Evolutionary conservation across 92 coral and sea anemone genomes (phyloP), one percentile per base, ranked within the genome.

Genomic region (Zoanthus sociatus): DNA sequence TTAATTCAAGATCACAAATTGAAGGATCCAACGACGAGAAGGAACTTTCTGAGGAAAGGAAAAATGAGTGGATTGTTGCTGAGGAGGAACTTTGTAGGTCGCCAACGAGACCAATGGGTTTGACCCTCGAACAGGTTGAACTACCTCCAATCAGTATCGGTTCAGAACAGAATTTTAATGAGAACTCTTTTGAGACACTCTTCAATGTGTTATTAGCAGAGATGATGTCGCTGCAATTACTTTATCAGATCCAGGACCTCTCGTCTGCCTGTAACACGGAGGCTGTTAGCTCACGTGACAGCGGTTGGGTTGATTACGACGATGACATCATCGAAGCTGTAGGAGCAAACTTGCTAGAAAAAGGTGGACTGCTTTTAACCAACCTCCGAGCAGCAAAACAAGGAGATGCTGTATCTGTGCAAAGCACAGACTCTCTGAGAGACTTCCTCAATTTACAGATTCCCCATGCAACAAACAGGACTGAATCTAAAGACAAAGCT

Each of bases 211-310:
- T 95, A 30, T 88, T 95, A 12, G 98, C 98, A 21, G 98, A 95
- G 89, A 95, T 95, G 26, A 95, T 95, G 98, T 95, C 98, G 61
- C 92, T 95, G 7, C 98, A 95, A 78, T 64, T 95, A 73, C 87
- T 95, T 47, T 95, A 95, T 84, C 98, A 95, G 78, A 95, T 95
- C 93, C 98, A 95, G 82, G 98, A 93, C 74, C 90, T 95, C 64
- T 94, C 98, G 5, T 94, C 90, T 46, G 95, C 95, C 10, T 95
- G 96, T 71, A 87, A 84, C 82, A 85, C 74, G 7, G 93, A 87
- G 51, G 79, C 93, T 20, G 89, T 88, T 15, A 79, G 89, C 77
- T 91, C 98, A 76, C 95, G 96, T 76, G 98, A 95, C 93, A 93
- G 98, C 58, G 96, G 98, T 58, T 95, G 98, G 88, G 92, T 94